Percentiles rank a stretch among this genome's conserved stretches.
Conservation (phyloP, 2,888 invertebrate genomes). For the Galerucella nymphaeae region DNA sequence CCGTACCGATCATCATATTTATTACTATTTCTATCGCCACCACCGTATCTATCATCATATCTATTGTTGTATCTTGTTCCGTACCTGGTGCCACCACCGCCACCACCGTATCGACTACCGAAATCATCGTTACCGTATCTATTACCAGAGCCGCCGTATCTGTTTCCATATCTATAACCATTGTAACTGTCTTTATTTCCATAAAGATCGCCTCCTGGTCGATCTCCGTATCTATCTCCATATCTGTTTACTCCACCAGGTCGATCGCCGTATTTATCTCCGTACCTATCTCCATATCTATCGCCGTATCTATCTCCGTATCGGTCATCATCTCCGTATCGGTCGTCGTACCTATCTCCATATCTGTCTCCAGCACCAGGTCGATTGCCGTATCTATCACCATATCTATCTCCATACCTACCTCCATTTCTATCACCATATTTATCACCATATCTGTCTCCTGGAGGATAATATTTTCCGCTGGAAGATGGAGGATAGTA, state of each 20-base stretch:
- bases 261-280: slow-evolving; percentile 28
- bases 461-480: slow-evolving; percentile 16
- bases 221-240: slow-evolving; percentile 41
- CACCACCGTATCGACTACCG: slow-evolving; percentile 59
- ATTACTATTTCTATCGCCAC: slow-evolving; percentile 55
- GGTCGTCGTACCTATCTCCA: slow-evolving; percentile 34
- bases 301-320: slow-evolving; percentile 36
- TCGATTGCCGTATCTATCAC: slow-evolving; percentile 22
- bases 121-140: slow-evolving; percentile 42
- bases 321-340: slow-evolving; percentile 16
- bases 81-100: slow-evolving; percentile 56
- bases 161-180: slow-evolving; percentile 56
- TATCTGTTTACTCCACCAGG: slow-evolving; percentile 6
- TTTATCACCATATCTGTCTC: slow-evolving; percentile 12
- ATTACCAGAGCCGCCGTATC: slow-evolving; percentile 45
- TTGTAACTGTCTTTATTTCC: slow-evolving; percentile 44
- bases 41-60: slow-evolving; percentile 48
- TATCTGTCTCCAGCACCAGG: slow-evolving; percentile 12
- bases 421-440: too few species aligned
- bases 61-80: slow-evolving; percentile 55
- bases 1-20: slow-evolving; percentile 54
- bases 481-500: slow-evolving; percentile 21
- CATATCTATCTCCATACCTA: slow-evolving; percentile 1
- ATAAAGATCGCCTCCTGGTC: slow-evolving; percentile 46
- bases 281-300: slow-evolving; percentile 36